Percentiles rank a stretch among this genome's conserved stretches.
Evolutionary conservation across 2,888 invertebrate genomes (phyloP).

Genomic region (Drosophila melanocephala): DNA sequence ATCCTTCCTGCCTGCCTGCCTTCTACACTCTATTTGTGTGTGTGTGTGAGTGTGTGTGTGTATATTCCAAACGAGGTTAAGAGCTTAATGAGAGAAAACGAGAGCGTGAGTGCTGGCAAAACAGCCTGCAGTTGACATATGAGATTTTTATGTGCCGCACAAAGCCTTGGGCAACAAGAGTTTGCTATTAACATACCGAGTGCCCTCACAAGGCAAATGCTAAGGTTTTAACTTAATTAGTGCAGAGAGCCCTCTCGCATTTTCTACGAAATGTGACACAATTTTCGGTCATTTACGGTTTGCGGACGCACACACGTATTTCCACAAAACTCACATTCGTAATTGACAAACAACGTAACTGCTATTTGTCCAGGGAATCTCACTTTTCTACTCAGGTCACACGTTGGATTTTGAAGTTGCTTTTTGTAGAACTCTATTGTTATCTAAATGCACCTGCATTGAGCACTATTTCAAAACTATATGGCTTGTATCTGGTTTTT

Average conservation of each 20-base stretch:
- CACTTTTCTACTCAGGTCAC: neutral
- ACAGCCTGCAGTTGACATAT: slow-evolving; percentile 75
- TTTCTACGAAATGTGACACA: slow-evolving; percentile 60
- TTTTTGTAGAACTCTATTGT: neutral
- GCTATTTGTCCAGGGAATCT: slow-evolving; percentile 20
- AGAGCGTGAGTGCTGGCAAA: slow-evolving; percentile 19
- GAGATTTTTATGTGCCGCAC: slow-evolving; percentile 75
- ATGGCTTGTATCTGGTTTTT: neutral
- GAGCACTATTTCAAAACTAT: neutral
- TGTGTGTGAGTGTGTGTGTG: slow-evolving; percentile 11
- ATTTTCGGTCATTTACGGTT: slow-evolving; percentile 52
- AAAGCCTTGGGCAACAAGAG: slow-evolving; percentile 57
- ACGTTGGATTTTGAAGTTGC: neutral
- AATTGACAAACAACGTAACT: slow-evolving; percentile 37
- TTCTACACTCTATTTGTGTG: slow-evolving; percentile 21
- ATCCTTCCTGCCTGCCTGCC: slow-evolving; percentile 21
- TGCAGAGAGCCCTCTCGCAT: slow-evolving; percentile 45
- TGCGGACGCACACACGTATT: slow-evolving; percentile 12
- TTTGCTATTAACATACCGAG: slow-evolving; percentile 69
- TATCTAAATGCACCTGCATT: neutral
- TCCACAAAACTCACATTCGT: slow-evolving; percentile 11
- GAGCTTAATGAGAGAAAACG: slow-evolving; percentile 71
- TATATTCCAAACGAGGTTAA: slow-evolving; percentile 69
- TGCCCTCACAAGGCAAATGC: slow-evolving; percentile 71
- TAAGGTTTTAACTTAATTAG: slow-evolving; percentile 78